Conservation (phyloP, 2,113 vertebrate genomes). For the Gyps fulvus region DNA sequence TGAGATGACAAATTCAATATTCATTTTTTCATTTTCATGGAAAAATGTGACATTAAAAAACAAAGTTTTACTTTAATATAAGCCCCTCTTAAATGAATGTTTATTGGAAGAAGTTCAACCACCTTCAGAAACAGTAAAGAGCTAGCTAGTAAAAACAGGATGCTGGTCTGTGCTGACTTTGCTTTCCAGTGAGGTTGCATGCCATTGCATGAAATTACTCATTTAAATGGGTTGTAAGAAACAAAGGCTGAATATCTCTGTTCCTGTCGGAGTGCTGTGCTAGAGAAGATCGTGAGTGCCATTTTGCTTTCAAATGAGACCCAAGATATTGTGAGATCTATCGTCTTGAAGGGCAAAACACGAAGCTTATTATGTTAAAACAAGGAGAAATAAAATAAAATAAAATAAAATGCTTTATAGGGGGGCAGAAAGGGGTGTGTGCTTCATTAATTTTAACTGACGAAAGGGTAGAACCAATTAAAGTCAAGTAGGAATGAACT, state of each 20-base stretch:
- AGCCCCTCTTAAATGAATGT: not conserved
- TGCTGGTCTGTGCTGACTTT: not conserved
- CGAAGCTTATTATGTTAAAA: not conserved
- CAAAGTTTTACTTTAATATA: not conserved
- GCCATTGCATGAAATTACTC: not conserved
- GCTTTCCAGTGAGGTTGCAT: not conserved
- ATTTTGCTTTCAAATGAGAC: not conserved
- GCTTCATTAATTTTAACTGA: not conserved
- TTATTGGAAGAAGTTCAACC: not conserved
- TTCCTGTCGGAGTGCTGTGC: fast-evolving
- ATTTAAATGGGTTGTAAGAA: not conserved
- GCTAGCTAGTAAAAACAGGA: not conserved
- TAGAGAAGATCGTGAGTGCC: not conserved
- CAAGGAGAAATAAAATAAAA: not conserved
- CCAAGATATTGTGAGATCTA: not conserved
- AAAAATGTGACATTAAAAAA: not conserved
- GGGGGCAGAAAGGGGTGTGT: not conserved
- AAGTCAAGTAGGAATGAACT: not conserved
- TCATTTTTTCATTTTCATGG: not conserved
- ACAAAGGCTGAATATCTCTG: not conserved
- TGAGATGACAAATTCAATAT: not conserved
- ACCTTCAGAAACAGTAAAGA: not conserved
- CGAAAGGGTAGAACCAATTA: not conserved
- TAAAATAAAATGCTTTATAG: not conserved
- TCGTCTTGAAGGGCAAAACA: not conserved